These are phyloP conservation scores for Clavelina lepadiformis DNA, from an alignment of 23 tunicate species.

Conservation along the genomic window DNA sequence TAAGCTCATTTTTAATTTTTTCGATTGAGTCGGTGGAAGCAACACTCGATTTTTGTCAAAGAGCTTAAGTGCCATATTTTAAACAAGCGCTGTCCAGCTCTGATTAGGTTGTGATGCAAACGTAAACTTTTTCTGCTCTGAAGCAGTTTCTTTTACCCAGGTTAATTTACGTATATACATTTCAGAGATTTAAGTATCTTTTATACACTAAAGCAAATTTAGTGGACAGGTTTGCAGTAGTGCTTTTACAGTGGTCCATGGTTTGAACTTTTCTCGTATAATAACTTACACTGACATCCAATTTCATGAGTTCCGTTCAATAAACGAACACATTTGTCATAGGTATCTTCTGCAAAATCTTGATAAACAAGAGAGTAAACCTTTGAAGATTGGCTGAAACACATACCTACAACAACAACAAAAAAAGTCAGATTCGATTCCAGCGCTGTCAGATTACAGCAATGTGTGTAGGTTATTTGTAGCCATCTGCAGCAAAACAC, in stretches of 20 bases:
- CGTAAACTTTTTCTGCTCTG: no score
- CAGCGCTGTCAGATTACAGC: no score
- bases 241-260: no score
- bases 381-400: constrained; percentile 31
- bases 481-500: no score
- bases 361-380: constrained; percentile 60
- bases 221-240: background rate
- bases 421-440: background rate
- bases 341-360: constrained; percentile 30
- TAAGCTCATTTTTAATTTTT: no score
- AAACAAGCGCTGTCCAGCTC: no score
- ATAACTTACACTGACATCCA: constrained; percentile 84
- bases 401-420: constrained; percentile 4
- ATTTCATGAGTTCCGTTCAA: constrained; percentile 70
- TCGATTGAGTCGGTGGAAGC: no score
- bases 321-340: constrained; percentile 72
- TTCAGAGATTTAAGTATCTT: background rate
- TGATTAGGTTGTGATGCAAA: no score
- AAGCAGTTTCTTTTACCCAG: background rate
- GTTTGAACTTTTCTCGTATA: no score
- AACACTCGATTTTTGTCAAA: no score
- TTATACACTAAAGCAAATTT: background rate
- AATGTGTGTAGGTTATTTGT: no score
- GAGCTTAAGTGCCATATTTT: no score
- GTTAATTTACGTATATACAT: background rate